Base-by-base conservation (phyloP, 2,888 invertebrate genomes). In the Papilio gigon region DNA sequence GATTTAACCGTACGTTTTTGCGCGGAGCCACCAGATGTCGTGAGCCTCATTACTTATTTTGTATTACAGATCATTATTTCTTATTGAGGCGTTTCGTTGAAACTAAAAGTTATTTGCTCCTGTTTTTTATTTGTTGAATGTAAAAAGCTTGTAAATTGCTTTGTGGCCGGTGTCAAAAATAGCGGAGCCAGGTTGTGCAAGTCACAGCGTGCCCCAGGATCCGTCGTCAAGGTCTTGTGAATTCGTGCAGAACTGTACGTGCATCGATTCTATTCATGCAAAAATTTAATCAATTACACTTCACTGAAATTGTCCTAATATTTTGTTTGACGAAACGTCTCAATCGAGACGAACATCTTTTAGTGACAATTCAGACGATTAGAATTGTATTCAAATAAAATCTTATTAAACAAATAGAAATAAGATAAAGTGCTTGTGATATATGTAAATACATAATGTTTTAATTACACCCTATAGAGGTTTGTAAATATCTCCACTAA, bases 121-220 rank as follows among this genome's bases (percentile, higher is more conserved):
- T 25, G 37, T 64, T 68, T 68, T 68, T 68, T 67, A n/a, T 67
- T 50, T 22, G 65, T 42, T 33, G 44, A 17, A 20, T 11, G 27
- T 37, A 68, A 68, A 72, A 68, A 68, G 68, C 64, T 56, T 68
- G 62, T 63, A 65, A 70, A 59, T 72, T 68, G 64, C 67, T 70
- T 72, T 70, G 72, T 67, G 11, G 61, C 50, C 47, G 64, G 66
- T 59, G 81, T 82, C 82, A 80, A 81, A 87, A 87, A 86, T 86
- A 87, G 84, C 84, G 82, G 82, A 80, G 82, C 69, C 44, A 71
- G 76, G 80, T 88, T 88, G 84, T 87, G 89, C 89, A 89, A 89
- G 89, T 89, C 90, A 90, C 88, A 90, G 88, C 87, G 82, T 77
- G 80, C 76, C 81, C 76, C 86, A 86, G 88, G 90, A 89, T 82